These are phyloP conservation scores for Spisula solida DNA, from an alignment of 2,888 invertebrate genomes.

Conservation along the genomic window DNA sequence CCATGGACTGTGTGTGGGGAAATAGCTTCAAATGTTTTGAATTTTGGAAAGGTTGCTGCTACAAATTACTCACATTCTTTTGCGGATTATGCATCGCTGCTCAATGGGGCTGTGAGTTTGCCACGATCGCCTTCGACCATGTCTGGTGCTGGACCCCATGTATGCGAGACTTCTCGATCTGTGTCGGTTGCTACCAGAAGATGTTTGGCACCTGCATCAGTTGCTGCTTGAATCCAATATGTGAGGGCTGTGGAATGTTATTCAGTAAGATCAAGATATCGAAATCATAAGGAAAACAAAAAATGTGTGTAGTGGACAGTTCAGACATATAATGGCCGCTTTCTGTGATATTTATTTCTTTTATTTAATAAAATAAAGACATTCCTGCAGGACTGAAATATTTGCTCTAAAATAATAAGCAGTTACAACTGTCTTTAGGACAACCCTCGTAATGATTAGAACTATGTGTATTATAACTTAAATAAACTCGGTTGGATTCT, in stretches of 20 bases:
- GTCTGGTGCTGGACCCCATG: slow-evolving; percentile 93
- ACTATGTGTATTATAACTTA: not conserved
- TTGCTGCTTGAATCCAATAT: slow-evolving; percentile 90
- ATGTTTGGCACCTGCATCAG: slow-evolving; percentile 89
- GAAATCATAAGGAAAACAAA: slow-evolving; percentile 50
- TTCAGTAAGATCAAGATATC: slow-evolving; percentile 82
- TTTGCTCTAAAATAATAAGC: not conserved
- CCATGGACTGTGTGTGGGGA: slow-evolving; percentile 92
- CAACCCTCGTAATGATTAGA: too few relatives aligned
- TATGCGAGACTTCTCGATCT: slow-evolving; percentile 91
- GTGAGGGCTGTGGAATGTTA: slow-evolving; percentile 88
- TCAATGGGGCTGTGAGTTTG: slow-evolving; percentile 88
- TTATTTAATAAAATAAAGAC: too few relatives aligned
- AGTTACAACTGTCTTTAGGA: not conserved
- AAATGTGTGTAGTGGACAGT: not conserved
- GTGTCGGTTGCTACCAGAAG: slow-evolving; percentile 83
- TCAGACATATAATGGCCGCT: not conserved
- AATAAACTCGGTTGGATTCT: not conserved
- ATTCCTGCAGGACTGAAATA: too few relatives aligned
- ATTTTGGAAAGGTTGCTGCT: slow-evolving; percentile 91
- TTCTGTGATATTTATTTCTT: slow-evolving; percentile 1
- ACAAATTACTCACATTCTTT: slow-evolving; percentile 91
- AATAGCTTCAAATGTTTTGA: slow-evolving; percentile 90
- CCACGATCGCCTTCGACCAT: slow-evolving; percentile 90
- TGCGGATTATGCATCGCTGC: slow-evolving; percentile 91